Evolutionary conservation across 1,140 invertebrate species (phyloP), one percentile per base, ranked within the genome.

Genomic region (Solen grandis): DNA sequence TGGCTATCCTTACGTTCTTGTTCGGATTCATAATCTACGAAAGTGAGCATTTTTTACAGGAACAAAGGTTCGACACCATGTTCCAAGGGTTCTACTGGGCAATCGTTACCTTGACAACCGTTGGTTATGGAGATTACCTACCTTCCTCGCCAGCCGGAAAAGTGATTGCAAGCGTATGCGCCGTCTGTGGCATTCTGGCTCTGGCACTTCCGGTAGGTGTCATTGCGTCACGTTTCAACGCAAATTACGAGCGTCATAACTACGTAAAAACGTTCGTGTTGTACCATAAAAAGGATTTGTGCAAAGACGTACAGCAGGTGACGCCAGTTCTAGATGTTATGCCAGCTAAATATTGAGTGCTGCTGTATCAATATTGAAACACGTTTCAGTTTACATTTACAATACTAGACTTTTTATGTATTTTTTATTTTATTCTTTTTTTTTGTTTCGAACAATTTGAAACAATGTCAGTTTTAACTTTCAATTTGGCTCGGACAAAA

Each of bases 111-210:
- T 92, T 91, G 88, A 91, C 90, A 46, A 91, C 90, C 25, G 91
- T 92, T 10, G 92, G 91, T 13, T 92, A 92, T 76, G 91, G 91
- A 22, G 89, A 92, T 75, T 41, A 68, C 27, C 46, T 83, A 36
- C 86, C 86, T 2, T 60, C 46, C 3, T 72, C 81, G 14, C 36
- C 52, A 4, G 27, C 33, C 1, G 86, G 86, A 38, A 81, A 87
- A 27, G 29, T 86, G n/a, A 66, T 87, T 33, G 85, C 83, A 5
- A 52, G 57, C 1, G 16, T 59, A 35, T 84, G 98, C 95, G 98
- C 97, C 95, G 97, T 99, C 94, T 98, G 97, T 95, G 98, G 98
- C 94, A 97, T 99, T 93, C 95, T 99, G 95, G 97, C 99, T 95
- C 97, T 99, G 95, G 98, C 98, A 94, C 97, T 99, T 94, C 97